phyloP scores from a whole-genome alignment of 2,888 invertebrate species.

The Beris chalybata region DNA sequence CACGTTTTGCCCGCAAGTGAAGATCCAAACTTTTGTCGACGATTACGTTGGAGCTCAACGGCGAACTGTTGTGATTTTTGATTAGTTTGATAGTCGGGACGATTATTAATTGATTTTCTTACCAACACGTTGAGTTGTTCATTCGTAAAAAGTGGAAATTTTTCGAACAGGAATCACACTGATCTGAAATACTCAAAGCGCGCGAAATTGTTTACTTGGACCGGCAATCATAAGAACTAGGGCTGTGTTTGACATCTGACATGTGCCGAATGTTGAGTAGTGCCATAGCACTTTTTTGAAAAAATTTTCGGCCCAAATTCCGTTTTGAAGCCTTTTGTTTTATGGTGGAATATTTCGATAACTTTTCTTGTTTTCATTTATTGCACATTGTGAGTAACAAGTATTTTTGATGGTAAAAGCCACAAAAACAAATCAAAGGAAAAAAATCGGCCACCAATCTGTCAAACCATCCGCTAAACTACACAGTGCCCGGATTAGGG shows the following conservation, averaged over 20 bases:
- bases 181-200: background rate
- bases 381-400: too few species aligned
- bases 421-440: background rate
- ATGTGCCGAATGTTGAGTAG: background rate
- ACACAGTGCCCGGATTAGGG: constrained; percentile 7
- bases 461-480: background rate
- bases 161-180: background rate
- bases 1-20: constrained; percentile 45
- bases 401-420: background rate
- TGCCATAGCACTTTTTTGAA: background rate
- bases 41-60: constrained; percentile 34
- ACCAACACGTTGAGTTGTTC: constrained; percentile 11
- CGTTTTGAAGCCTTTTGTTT: too few species aligned
- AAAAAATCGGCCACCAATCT: background rate
- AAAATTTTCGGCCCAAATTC: too few species aligned
- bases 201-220: constrained; percentile 7
- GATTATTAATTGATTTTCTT: background rate
- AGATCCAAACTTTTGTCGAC: constrained; percentile 48
- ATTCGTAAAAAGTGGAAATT: background rate
- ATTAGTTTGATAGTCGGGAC: background rate
- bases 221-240: background rate
- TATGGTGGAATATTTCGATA: too few species aligned
- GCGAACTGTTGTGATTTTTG: constrained; percentile 3
- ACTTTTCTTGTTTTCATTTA: too few species aligned
- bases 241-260: too few species aligned